phyloP scores from a whole-genome alignment of 2,797 vertebrate genomes.

The Sebastes goodei region DNA sequence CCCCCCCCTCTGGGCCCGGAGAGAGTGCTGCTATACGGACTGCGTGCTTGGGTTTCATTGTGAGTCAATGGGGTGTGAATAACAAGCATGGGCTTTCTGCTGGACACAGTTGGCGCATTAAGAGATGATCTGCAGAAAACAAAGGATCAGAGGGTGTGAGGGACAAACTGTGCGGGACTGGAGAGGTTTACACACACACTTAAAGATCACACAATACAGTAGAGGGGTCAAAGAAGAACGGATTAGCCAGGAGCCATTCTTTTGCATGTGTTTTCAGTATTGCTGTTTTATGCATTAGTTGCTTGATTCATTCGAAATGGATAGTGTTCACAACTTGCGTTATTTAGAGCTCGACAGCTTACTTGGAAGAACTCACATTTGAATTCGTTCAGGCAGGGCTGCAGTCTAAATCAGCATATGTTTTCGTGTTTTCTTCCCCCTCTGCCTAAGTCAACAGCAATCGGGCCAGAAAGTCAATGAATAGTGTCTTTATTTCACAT shows the following conservation, averaged over 20 bases:
- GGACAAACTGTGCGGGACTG: conserved; percentile 27
- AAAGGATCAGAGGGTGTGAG: conserved; percentile 53
- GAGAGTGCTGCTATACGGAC: conserved; percentile 29
- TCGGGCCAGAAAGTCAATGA: conserved; percentile 68
- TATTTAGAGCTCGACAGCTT: conserved; percentile 14
- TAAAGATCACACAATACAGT: conserved; percentile 12
- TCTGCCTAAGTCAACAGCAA: conserved; percentile 71
- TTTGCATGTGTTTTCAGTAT: neutral
- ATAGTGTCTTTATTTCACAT: conserved; percentile 76
- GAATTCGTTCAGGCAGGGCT: conserved; percentile 27
- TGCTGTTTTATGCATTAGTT: neutral
- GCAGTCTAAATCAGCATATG: conserved; percentile 69
- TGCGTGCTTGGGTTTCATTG: conserved; percentile 49
- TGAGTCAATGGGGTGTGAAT: conserved; percentile 66
- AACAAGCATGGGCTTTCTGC: conserved; percentile 49
- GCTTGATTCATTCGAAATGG: conserved; percentile 10
- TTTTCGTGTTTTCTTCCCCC: conserved; percentile 75
- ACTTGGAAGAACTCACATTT: conserved; percentile 32
- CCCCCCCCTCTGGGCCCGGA: neutral
- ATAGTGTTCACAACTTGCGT: conserved; percentile 10
- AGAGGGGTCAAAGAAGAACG: conserved; percentile 15
- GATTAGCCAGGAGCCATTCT: neutral
- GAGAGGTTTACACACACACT: conserved; percentile 11
- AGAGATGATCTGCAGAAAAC: conserved; percentile 60
- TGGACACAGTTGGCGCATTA: conserved; percentile 43